A percentile compares a stretch with the other conserved stretches of the same genome.
These are phyloP conservation scores for Dendrolimus kikuchii DNA, from an alignment of 1,140 invertebrate species.

Conservation along the genomic window DNA sequence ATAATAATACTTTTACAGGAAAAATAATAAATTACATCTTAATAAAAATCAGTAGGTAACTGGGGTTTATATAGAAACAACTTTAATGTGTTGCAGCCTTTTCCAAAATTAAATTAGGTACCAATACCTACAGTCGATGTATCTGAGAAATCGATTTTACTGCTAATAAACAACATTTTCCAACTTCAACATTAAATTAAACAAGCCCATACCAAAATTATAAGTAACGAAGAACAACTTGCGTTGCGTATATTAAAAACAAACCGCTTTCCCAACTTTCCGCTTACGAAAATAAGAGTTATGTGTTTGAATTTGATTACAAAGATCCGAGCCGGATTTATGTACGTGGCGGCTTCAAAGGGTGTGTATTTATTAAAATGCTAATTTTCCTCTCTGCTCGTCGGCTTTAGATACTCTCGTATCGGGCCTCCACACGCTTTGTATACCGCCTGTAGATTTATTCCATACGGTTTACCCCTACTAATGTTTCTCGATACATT, in stretches of 20 bases:
- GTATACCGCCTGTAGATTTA: constrained; percentile 66
- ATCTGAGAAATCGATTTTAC: no score
- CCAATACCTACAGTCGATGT: no score
- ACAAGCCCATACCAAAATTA: background rate
- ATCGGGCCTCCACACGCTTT: constrained; percentile 63
- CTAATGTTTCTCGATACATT: constrained; percentile 29
- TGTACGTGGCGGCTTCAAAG: constrained; percentile 59
- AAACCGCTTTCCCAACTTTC: constrained; percentile 34
- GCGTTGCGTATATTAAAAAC: constrained; percentile 7
- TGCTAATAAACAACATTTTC: background rate
- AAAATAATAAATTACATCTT: no score
- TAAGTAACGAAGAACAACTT: background rate
- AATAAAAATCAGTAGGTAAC: no score
- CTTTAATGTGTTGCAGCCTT: no score
- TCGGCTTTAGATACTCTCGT: constrained; percentile 54
- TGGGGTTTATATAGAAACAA: no score
- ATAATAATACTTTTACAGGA: no score
- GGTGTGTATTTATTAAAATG: constrained; percentile 73
- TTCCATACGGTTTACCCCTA: constrained; percentile 46
- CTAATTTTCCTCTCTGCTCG: constrained; percentile 55
- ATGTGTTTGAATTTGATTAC: constrained; percentile 71
- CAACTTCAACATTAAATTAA: background rate
- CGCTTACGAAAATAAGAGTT: constrained; percentile 54
- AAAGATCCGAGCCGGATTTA: constrained; percentile 64
- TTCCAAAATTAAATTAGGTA: no score